Evolutionary conservation across 1,140 invertebrate species (phyloP), one percentile per base, ranked within the genome.

Genomic region (Mycetomoellerius zeteki): DNA sequence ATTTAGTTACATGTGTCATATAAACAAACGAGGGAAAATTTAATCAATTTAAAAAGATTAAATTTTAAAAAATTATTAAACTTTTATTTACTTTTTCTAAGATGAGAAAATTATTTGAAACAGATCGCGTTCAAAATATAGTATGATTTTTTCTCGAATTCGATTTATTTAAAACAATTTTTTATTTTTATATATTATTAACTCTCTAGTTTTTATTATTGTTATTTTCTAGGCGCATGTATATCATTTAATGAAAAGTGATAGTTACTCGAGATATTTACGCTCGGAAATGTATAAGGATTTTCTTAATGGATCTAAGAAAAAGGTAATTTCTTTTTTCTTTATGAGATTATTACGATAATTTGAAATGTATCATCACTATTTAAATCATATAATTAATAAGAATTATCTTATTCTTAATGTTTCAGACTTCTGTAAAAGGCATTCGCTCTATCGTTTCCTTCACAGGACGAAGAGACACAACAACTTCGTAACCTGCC

Each of bases 281-380:
- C 97, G 99, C 71, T 99, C 99, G 2, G 99, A 99, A 92, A 99
- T 99, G 98, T 99, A 99, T 95, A 99, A 99, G 96, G 99, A 99
- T 91, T 99, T 98, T 95, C 96, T 99, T 71, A 99, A 98, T 95
- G 98, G 98, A 89, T 98, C 98, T 65, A 99, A 99, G 94, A 99
- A 99, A 96, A 99, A 99, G 97, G 98, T 98, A 95, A 96, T 94
- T 92, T 69, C 89, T 60, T 27, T 58, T 64, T 76, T 24, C 56
- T 69, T 30, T 43, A 58, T 64, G 50, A 56, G 21, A 77, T 62
- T 6, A 1, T 58, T 56, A 52, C 56, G 21, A 54, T 24, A 33
- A 60, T 78, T 60, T 78, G 27, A 62, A 50, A 84, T 33, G 19
- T 21, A 56, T 43, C 30, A 24, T 54, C 54, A 24, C 16, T 43